Percentiles rank a stretch among this genome's conserved stretches.
phyloP scores from a whole-genome alignment of 2,888 invertebrate species.

The Frankliniella fusca region DNA sequence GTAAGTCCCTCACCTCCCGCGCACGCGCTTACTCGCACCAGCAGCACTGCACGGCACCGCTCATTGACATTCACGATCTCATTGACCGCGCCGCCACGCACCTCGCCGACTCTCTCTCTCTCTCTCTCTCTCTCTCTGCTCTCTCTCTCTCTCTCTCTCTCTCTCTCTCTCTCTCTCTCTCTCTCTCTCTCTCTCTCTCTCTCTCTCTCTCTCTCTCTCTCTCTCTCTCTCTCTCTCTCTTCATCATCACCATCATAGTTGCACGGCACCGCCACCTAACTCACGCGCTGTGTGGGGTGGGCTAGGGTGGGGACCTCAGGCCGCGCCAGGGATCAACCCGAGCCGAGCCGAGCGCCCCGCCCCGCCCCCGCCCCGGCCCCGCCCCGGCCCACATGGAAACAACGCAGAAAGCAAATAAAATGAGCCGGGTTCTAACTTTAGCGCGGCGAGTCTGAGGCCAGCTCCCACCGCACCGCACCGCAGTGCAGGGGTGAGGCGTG shows the following conservation, averaged over 20 bases:
- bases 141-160: too few relatives aligned
- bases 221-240: too few relatives aligned
- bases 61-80: background rate
- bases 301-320: too few relatives aligned
- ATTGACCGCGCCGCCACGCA: background rate
- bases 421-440: constrained; percentile 17
- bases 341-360: background rate
- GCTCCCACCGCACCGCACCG: background rate
- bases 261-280: background rate
- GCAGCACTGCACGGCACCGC: too few relatives aligned
- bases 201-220: too few relatives aligned
- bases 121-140: background rate
- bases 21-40: too few relatives aligned
- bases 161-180: too few relatives aligned
- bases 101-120: background rate
- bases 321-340: background rate
- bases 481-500: too few relatives aligned
- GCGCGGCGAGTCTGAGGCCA: constrained; percentile 4
- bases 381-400: constrained; percentile 6
- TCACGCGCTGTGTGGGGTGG: background rate
- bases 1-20: too few relatives aligned
- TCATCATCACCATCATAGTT: background rate
- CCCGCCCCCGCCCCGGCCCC: background rate
- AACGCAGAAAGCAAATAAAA: constrained; percentile 20
- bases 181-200: too few relatives aligned